Evolutionary conservation across 2,888 invertebrate genomes (phyloP).

Genomic region (Tridacna gigas): DNA sequence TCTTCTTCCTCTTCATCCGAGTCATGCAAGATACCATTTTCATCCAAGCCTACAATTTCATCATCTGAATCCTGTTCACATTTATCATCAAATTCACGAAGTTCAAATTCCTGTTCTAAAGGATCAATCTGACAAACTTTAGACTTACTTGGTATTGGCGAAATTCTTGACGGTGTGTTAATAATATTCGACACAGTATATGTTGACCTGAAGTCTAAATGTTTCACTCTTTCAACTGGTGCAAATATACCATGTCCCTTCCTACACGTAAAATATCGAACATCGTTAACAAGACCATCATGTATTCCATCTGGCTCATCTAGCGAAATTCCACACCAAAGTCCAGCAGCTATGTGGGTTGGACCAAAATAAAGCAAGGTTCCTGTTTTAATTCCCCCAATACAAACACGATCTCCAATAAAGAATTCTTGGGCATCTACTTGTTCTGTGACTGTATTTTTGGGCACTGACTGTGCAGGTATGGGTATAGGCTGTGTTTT

Average conservation of each 20-base stretch:
- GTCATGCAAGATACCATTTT: conserved; percentile 58
- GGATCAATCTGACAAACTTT: conserved; percentile 43
- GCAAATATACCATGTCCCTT: conserved; percentile 88
- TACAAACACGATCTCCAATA: conserved; percentile 85
- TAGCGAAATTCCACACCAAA: conserved; percentile 89
- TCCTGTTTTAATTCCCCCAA: conserved; percentile 86
- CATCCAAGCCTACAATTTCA: conserved; percentile 56
- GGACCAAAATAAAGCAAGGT: conserved; percentile 87
- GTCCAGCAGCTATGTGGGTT: conserved; percentile 87
- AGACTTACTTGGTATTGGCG: conserved; percentile 56
- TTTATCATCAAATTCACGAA: conserved; percentile 60
- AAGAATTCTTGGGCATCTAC: conserved; percentile 66
- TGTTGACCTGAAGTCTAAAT: conserved; percentile 55
- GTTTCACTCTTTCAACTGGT: conserved; percentile 87
- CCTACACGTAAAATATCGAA: conserved; percentile 88
- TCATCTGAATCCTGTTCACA: conserved; percentile 54
- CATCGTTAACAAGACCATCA: conserved; percentile 88
- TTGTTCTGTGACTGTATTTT: conserved; percentile 25
- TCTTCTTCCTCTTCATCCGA: conserved; percentile 43
- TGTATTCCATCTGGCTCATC: conserved; percentile 87
- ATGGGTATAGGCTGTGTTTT: conserved; percentile 58
- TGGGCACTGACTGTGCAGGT: conserved; percentile 34
- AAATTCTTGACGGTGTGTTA: conserved; percentile 49
- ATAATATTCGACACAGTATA: conserved; percentile 33
- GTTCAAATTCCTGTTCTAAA: conserved; percentile 42